Evolutionary conservation across 1,140 invertebrate species (phyloP), one percentile per base, ranked within the genome.

Genomic region (Drosophila virilis): DNA sequence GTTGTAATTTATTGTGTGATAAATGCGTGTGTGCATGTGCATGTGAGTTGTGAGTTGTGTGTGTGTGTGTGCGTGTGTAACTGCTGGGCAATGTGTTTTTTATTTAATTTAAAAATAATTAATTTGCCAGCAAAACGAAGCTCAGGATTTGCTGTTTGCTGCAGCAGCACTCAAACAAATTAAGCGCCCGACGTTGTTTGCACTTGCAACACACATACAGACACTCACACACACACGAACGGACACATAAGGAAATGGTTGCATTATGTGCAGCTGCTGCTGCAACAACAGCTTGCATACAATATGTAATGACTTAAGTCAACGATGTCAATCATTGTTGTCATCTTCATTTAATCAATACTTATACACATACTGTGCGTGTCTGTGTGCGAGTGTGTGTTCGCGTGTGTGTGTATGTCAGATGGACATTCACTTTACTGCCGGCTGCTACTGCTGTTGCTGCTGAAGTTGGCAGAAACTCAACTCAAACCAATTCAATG

Each of bases 291-390:
- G 66, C 71, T 78, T 78, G 76, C 76, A 64, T 66, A 66, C 76
- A 75, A 78, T 75, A 78, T 78, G 76, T 78, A 78, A 78, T 78
- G 76, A 78, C 76, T 78, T 78, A 78, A 75, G 72, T 78, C 76
- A 78, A 78, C 76, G 72, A 75, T 75, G 76, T 75, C 72, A 71
- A 75, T 78, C 72, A 78, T 75, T 78, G 75, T 75, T 78, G 75
- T 78, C 75, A 75, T 78, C 75, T 78, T 75, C 75, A 78, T 78
- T 75, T 75, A 78, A 78, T 78, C 75, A 78, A 78, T 77, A 65
- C 60, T 50, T 54, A 61, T 51, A 64, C 62, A 74, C 38, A 45
- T 33, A 72, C 38, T 60, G 62, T 33, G 15, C 45, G 12, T 28
- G 4, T 42, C 10, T 50, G 5, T 43, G 13, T 55, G n/a, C 17